Percentiles rank a stretch among this genome's conserved stretches.
These are phyloP conservation scores for human (Homo sapiens) DNA, from an alignment of 2,113 vertebrate genomes.

Conservation along the genomic window GRCh38 chr1:94678501-94679000, in stretches of 20 bases:
- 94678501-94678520: background rate
- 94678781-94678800: background rate
- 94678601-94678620: background rate
- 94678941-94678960: background rate
- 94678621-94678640: background rate
- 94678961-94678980: background rate
- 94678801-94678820: background rate
- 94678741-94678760: constrained; percentile 35
- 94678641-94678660: constrained; percentile 37
- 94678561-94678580: background rate
- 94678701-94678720: background rate
- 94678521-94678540: constrained; percentile 64
- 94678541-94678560: constrained; percentile 2
- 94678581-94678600: background rate
- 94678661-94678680: background rate
- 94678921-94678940: too few species aligned
- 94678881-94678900: background rate
- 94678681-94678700: constrained; percentile 46
- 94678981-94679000: background rate
- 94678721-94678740: constrained; percentile 51
- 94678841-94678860: background rate
- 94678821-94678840: background rate
- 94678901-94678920: background rate
- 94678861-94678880: background rate
- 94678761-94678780: constrained; percentile 7